Conservation (phyloP, 2,888 invertebrate genomes). For the Flexamia atlantica region DNA sequence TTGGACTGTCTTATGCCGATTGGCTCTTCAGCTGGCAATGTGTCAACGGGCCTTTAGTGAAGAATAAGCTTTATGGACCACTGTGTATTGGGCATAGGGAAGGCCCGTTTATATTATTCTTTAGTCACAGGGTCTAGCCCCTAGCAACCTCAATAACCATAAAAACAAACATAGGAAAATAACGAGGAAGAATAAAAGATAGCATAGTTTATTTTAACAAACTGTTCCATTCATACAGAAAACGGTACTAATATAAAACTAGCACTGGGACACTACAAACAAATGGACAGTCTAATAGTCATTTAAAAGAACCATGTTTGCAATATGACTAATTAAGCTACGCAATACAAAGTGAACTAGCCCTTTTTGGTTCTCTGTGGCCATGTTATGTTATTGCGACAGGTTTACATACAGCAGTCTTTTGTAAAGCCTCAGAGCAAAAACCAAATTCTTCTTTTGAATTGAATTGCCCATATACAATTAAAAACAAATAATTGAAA, state of each 20-base stretch:
- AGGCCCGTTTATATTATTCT: no score
- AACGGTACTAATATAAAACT: constrained; percentile 31
- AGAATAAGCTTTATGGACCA: no score
- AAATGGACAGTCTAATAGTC: constrained; percentile 22
- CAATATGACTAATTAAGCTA: constrained; percentile 35
- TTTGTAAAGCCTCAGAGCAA: background rate
- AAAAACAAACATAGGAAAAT: background rate
- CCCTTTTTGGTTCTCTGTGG: constrained; percentile 21
- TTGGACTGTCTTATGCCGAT: no score
- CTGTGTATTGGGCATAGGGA: no score
- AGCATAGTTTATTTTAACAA: constrained; percentile 42
- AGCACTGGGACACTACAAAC: constrained; percentile 35
- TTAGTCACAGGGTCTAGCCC: no score
- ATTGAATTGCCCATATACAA: background rate
- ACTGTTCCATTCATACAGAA: constrained; percentile 38
- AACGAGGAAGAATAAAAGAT: background rate
- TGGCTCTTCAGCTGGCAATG: no score
- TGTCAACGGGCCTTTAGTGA: no score
- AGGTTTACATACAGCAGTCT: constrained; percentile 20
- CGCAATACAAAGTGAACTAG: constrained; percentile 21
- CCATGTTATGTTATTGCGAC: constrained; percentile 35
- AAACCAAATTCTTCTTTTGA: background rate
- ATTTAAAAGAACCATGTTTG: constrained; percentile 29
- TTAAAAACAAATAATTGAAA: background rate
- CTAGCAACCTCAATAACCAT: no score